Base-by-base conservation (phyloP, 1,140 invertebrate genomes). In the Agrypnia vestita region DNA sequence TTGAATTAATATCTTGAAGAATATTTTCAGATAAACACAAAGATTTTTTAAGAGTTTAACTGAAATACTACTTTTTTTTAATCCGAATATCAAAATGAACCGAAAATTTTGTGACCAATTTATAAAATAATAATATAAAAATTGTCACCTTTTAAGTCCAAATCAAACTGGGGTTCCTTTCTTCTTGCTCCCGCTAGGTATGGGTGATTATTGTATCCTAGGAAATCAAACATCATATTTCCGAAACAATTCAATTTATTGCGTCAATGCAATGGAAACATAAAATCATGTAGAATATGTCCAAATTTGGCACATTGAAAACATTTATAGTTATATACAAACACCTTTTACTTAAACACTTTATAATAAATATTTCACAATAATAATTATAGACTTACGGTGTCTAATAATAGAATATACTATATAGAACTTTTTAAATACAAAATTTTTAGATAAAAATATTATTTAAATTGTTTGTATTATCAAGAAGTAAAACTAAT, bases 291-390 rank as follows among this genome's bases (percentile, higher is more conserved):
- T 3, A 55, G 51, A 73, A 12, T 25, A 53, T 55, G 69, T 73
- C 69, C 69, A 25, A 53, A 62, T 82, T 82, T 82, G 80, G 80
- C 80, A 82, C 80, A 79, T 44, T 69, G 43, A 82, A 81, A 78
- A 76, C 76, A 79, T 25, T 56, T 78, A 59, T 56, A 56, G 21
- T 74, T 44, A 46, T 62, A 17, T 69, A 67, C 59, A 78, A 53
- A 75, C 49, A 75, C 56, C 15, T 69, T 69, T 53, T 69, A 46
- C 69, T 73, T 51, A 73, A 51, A 53, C 35, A 69, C 62, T 69
- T 67, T 79, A 56, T 67, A 25, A 79, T 75, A 51, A 47, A 51
- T 80, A 53, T 49, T 51, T 47, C 35, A 46, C 35, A 47, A 47
- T 47, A 69, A 62, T 62, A 46, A 62, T 62, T 78, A 51, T 78